phyloP scores from a whole-genome alignment of 2,888 invertebrate genomes.

The Zhuqinia jingwanae region DNA sequence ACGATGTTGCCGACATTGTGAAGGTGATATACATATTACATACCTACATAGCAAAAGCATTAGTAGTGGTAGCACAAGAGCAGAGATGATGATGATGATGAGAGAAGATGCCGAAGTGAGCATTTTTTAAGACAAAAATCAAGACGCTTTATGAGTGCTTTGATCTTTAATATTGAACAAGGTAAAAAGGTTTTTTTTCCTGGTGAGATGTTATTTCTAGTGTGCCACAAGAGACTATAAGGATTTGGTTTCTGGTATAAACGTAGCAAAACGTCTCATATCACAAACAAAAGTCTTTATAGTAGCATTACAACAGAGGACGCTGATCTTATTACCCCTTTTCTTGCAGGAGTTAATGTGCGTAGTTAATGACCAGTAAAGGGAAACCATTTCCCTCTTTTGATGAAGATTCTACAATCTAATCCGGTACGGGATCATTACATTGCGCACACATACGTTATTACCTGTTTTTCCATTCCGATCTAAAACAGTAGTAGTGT shows the following conservation, averaged over 20 bases:
- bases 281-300: neutral
- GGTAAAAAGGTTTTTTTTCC: slow-evolving; percentile 45
- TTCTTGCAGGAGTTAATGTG: slow-evolving; percentile 62
- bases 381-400: slow-evolving; percentile 66
- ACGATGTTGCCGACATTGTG: too few species aligned
- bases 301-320: neutral
- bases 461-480: slow-evolving; percentile 10
- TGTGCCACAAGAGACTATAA: neutral
- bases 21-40: neutral
- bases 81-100: neutral
- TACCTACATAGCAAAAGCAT: too few species aligned
- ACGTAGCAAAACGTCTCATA: neutral
- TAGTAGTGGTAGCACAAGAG: neutral
- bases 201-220: neutral
- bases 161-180: slow-evolving; percentile 65
- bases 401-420: slow-evolving; percentile 52
- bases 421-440: slow-evolving; percentile 53
- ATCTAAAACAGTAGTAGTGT: neutral
- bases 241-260: too few species aligned
- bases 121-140: slow-evolving; percentile 42
- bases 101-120: slow-evolving; percentile 12
- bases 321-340: slow-evolving; percentile 15
- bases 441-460: neutral
- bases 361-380: slow-evolving; percentile 70
- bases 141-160: slow-evolving; percentile 57